Evolutionary conservation across 2,888 invertebrate species (phyloP), one percentile per base, ranked within the genome.

Genomic region (Zeuzera pyrina): DNA sequence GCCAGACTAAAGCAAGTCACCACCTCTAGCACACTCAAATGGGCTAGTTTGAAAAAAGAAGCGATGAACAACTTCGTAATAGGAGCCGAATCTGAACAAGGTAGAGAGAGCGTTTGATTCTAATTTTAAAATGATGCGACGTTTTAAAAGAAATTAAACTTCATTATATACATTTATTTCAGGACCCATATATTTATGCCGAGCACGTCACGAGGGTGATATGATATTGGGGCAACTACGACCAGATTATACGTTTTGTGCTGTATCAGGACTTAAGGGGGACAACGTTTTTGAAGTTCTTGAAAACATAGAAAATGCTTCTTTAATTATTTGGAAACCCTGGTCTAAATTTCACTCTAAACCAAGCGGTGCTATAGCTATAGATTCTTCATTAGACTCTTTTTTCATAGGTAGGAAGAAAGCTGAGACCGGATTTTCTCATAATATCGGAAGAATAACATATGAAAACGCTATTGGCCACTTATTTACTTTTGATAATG

Each of bases 21-120:
- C 32, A 94, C 94, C 3, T 94, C 94, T 4, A 92, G 90, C 52
- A 92, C 93, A 0, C 81, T 94, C 31, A 87, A 87, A 56, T 94
- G 94, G 94, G 85, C 90, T 31, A 85, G 87, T 40, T 49, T 70
- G 30, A 73, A 65, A 41, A 70, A 65, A 49, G 74, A 78, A 48
- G 57, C 57, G 3, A 72, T 71, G 65, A 55, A 47, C 39, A 87
- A 87, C 49, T 90, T 90, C 30, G 91, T 93, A 13, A 77, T 89
- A 24, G 93, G 91, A 43, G 72, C 78, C 30, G 57, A 68, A 33
- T 71, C 77, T 31, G 59, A 68, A 38, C 45, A 70, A 65, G 81
- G 81, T 79, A 60, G 33, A 12, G 12, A 16, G 24, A 12, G n/a
- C n/a, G n/a, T 12, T 12, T 27, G 4, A 11, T 22, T 27, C 7